Evolutionary conservation across 2,113 vertebrate genomes (phyloP).

Genomic region (Abramis brama): DNA sequence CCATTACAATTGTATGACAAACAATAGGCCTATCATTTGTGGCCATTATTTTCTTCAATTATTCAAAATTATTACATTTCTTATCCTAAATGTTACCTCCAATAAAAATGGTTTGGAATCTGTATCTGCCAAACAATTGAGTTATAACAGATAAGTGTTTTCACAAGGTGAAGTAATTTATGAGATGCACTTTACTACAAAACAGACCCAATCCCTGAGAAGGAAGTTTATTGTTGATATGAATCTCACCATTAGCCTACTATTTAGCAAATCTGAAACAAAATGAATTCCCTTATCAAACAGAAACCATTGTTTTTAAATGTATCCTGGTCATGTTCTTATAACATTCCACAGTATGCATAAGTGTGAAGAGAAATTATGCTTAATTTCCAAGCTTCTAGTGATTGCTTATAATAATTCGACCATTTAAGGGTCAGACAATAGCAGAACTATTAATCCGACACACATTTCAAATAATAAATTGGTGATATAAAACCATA

Average conservation of each 20-base stretch:
- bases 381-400: neutral
- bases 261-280: neutral
- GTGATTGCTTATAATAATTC: neutral
- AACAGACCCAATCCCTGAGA: neutral
- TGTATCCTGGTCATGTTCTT: neutral
- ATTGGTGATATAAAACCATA: neutral
- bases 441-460: neutral
- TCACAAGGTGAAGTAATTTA: too few relatives aligned
- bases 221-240: neutral
- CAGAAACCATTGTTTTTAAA: neutral
- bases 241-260: neutral
- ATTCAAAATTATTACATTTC: too few relatives aligned
- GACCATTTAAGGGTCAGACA: too few relatives aligned
- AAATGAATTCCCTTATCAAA: neutral
- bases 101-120: too few relatives aligned
- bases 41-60: too few relatives aligned
- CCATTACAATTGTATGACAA: neutral
- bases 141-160: too few relatives aligned
- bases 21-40: neutral
- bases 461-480: neutral
- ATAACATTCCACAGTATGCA: neutral
- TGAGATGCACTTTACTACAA: neutral
- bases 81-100: too few relatives aligned
- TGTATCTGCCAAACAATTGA: too few relatives aligned
- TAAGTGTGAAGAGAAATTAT: neutral